Evolutionary conservation across 2,113 vertebrate species (phyloP).

Genomic region (Porphyrio hochstetteri): DNA sequence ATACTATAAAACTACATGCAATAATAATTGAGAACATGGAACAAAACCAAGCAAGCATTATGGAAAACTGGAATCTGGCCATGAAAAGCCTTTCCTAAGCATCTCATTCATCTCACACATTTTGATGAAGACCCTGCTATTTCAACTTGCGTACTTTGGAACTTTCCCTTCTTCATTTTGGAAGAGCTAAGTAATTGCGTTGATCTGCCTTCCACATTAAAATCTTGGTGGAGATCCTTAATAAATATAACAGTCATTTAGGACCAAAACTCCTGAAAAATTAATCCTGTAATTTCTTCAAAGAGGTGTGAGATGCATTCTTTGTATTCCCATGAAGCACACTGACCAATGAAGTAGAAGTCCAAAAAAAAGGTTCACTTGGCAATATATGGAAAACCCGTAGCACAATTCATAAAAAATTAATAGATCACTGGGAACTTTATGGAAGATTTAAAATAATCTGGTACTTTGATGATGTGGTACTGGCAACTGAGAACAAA

Average conservation of each 20-base stretch:
- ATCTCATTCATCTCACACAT: not conserved
- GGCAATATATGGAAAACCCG: not conserved
- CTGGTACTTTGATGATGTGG: not conserved
- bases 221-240: not conserved
- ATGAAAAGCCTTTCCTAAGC: not conserved
- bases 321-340: not conserved
- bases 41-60: conserved; percentile 44
- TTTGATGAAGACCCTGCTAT: conserved; percentile 16
- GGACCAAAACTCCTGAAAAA: conserved; percentile 1
- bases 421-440: not conserved
- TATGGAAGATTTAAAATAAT: not conserved
- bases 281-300: conserved; percentile 5
- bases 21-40: conserved; percentile 35
- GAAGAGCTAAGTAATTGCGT: conserved; percentile 26
- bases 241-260: not conserved
- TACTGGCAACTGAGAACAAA: not conserved
- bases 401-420: not conserved
- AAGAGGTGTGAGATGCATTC: not conserved
- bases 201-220: not conserved
- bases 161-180: not conserved
- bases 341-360: not conserved
- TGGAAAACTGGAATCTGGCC: conserved; percentile 41
- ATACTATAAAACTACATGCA: not conserved
- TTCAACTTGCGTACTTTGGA: not conserved
- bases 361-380: not conserved